A percentile compares a stretch with the other conserved stretches of the same genome.
These are phyloP conservation scores for Periophthalmodon schlosseri DNA, from an alignment of 2,113 vertebrate species.

Conservation along the genomic window DNA sequence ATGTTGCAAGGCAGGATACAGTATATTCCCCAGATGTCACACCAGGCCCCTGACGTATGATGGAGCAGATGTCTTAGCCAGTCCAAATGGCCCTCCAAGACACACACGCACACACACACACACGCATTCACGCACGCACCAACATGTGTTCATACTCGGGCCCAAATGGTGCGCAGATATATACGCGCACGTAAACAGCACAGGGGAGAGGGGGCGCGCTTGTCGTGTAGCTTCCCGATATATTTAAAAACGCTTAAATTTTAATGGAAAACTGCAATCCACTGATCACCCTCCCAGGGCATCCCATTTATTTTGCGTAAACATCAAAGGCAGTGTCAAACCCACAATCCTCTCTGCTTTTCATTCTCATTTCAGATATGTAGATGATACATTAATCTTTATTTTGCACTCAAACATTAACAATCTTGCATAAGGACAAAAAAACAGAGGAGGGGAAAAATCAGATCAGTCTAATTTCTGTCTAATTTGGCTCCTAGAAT, in stretches of 20 bases:
- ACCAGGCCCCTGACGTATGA: conserved; percentile 84
- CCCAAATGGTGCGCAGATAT: conserved; percentile 45
- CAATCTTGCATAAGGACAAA: conserved; percentile 56
- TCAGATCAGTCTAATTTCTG: conserved; percentile 80
- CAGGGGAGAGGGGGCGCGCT: conserved; percentile 37
- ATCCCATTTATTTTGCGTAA: conserved; percentile 36
- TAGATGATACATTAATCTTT: conserved; percentile 60
- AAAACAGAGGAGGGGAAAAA: conserved; percentile 53
- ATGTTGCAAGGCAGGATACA: conserved; percentile 87
- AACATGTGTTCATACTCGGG: conserved; percentile 60
- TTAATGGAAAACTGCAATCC: conserved; percentile 54
- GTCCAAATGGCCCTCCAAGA: conserved; percentile 81
- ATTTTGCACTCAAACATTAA: conserved; percentile 64
- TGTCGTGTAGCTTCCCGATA: conserved; percentile 45
- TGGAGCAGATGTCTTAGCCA: conserved; percentile 85
- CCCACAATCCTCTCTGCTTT: conserved; percentile 33
- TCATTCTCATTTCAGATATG: conserved; percentile 57
- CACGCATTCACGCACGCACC: conserved; percentile 55
- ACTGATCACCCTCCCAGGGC: conserved; percentile 35
- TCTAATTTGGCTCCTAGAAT: conserved; percentile 83
- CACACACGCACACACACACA: conserved; percentile 58
- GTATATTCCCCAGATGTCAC: conserved; percentile 87
- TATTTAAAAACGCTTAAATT: conserved; percentile 57
- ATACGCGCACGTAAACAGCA: conserved; percentile 34
- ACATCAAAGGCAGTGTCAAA: conserved; percentile 42